Conservation (phyloP, 2,113 vertebrate species). For the Triplophysa tibetana region DNA sequence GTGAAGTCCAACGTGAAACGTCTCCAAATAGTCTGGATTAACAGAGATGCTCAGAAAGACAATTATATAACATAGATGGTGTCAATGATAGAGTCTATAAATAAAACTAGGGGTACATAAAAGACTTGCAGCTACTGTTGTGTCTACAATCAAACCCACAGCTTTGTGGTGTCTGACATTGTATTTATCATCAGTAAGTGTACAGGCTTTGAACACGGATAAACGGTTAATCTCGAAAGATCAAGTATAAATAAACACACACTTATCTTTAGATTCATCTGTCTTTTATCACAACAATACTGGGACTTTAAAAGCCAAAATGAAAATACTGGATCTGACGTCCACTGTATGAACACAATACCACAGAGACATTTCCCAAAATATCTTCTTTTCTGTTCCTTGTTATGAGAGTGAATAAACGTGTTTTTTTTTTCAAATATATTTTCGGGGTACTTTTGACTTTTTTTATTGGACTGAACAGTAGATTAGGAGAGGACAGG, state of each 20-base stretch:
- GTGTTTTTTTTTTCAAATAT: too few species aligned
- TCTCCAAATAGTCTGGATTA: not conserved
- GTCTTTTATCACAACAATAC: not conserved
- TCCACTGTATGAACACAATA: too few species aligned
- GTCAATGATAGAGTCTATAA: not conserved
- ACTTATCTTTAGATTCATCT: not conserved
- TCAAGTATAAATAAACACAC: not conserved
- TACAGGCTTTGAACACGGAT: not conserved
- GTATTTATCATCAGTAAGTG: not conserved
- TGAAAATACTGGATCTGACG: too few species aligned
- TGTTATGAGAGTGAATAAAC: too few species aligned
- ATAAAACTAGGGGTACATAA: constrained; percentile 25
- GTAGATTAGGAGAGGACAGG: too few species aligned
- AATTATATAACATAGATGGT: constrained; percentile 5
- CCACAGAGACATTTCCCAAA: too few species aligned
- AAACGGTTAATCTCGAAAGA: constrained; percentile 5
- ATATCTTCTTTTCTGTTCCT: too few species aligned
- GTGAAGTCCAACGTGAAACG: constrained; percentile 12
- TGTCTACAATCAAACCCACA: constrained; percentile 9
- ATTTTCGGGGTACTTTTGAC: too few species aligned
- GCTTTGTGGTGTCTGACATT: not conserved
- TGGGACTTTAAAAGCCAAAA: not conserved
- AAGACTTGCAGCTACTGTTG: constrained; percentile 25
- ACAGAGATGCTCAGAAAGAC: not conserved
- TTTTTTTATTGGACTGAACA: too few species aligned